Evolutionary conservation across 2,797 vertebrate genomes (phyloP).

Genomic region (Merluccius polli): DNA sequence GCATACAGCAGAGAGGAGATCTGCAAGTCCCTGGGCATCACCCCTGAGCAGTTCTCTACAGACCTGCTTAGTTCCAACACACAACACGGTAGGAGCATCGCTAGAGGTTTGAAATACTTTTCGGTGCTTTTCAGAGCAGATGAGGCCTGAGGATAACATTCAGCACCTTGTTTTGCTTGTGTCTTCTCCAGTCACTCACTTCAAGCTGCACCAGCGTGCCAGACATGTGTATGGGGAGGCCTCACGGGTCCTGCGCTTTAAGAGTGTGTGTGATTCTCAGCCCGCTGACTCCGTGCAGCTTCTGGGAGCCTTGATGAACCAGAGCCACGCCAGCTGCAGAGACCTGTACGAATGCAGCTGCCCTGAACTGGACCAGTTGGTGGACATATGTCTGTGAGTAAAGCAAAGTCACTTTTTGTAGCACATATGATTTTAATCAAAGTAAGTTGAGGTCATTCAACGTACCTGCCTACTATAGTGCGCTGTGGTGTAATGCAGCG

Average conservation of each 20-base stretch:
- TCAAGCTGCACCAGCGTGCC: conserved; percentile 89
- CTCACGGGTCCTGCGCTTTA: conserved; percentile 83
- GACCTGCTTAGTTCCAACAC: conserved; percentile 84
- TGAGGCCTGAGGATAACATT: background rate
- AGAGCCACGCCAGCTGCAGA: conserved; percentile 90
- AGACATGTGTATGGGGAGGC: conserved; percentile 94
- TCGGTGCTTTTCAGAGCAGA: background rate
- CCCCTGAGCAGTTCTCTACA: conserved; percentile 73
- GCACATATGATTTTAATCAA: background rate
- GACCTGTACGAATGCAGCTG: conserved; percentile 97
- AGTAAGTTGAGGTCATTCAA: no score
- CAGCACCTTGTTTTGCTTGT: background rate
- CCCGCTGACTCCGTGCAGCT: conserved; percentile 69
- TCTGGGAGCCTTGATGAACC: conserved; percentile 91
- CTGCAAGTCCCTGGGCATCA: conserved; percentile 81
- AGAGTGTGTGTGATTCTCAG: conserved; percentile 79
- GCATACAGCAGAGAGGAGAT: conserved; percentile 88
- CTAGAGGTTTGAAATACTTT: background rate
- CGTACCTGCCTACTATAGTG: background rate
- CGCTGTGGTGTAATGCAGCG: background rate
- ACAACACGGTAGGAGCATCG: conserved; percentile 78
- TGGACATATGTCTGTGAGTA: conserved; percentile 90
- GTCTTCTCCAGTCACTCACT: conserved; percentile 71
- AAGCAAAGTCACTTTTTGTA: background rate
- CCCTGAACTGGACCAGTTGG: conserved; percentile 88